These are phyloP conservation scores for Therioaphis trifolii DNA, from an alignment of 2,888 invertebrate genomes.

Conservation along the genomic window DNA sequence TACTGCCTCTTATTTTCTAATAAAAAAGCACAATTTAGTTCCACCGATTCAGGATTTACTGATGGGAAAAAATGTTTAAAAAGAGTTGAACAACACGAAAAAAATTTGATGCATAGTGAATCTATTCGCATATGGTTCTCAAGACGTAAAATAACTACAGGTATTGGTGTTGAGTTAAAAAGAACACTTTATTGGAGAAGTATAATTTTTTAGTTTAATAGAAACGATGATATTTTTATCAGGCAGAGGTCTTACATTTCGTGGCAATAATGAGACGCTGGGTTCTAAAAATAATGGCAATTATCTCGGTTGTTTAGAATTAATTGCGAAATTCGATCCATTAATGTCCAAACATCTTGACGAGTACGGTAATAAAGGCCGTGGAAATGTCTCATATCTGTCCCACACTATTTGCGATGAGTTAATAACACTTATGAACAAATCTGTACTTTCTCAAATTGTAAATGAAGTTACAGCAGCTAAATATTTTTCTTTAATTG, in stretches of 20 bases:
- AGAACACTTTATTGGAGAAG: constrained; percentile 39
- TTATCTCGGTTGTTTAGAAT: constrained; percentile 63
- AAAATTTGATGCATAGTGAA: constrained; percentile 23
- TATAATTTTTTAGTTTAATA: constrained; percentile 54
- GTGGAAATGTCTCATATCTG: constrained; percentile 34
- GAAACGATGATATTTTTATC: constrained; percentile 59
- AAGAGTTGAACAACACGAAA: constrained; percentile 15
- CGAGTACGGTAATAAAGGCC: constrained; percentile 24
- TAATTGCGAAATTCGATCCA: constrained; percentile 63
- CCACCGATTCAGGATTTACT: constrained; percentile 26
- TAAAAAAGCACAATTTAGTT: constrained; percentile 27
- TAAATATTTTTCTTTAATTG: no score
- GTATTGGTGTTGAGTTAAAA: constrained; percentile 29
- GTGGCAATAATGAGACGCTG: constrained; percentile 56
- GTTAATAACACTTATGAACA: constrained; percentile 27
- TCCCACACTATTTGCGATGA: constrained; percentile 36
- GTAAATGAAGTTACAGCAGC: no score
- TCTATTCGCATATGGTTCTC: constrained; percentile 31
- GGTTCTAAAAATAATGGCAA: constrained; percentile 61
- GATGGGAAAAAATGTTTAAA: constrained; percentile 15
- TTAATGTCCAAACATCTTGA: constrained; percentile 62
- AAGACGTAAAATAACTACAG: constrained; percentile 27
- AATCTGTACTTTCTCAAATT: no score
- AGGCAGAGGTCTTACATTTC: constrained; percentile 62
- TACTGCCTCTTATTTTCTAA: constrained; percentile 23